Base-by-base conservation (phyloP, 2,888 invertebrate species). In the Drosophila seclusa region DNA sequence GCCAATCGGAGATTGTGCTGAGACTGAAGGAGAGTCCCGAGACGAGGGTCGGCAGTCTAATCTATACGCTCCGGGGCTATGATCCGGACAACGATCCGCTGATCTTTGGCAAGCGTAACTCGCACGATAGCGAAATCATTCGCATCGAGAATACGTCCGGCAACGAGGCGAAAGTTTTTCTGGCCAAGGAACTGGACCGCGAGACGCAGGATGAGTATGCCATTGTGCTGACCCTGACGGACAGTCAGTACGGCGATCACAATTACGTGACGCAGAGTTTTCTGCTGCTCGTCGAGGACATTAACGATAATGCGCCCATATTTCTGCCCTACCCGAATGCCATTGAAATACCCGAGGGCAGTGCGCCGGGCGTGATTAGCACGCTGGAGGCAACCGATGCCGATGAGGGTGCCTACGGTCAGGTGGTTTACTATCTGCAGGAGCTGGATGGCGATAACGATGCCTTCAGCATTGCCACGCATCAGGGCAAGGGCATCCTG, bases 391-490 rank as follows among this genome's bases (percentile, higher is more conserved):
- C 98, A 16, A 96, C 96, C 6, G 98, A 98, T 92, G 95, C 96
- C 59, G 98, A 98, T 91, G 97, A 98, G 93, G 98, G 98, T 54
- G 96, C 97, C 45, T 98, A 98, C 89, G 98, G 98, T 49, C 98
- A 98, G 94, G 97, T 98, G 31, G 95, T 98, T 27, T 98, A 98
- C 92, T 95, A 97, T 89, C 94, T 98, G 69, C 95, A 97, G 94
- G 97, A 97, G 88, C 93, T 96, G 59, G 97, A 97, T 78, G 96
- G 96, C 16, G 97, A 97, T 80, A 95, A 95, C 68, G 95, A 95
- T 57, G 94, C 96, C 64, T 98, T 98, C 92, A 95, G 96, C 32
- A 95, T 98, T 58, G 95, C 96, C 82, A 98, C 98, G 2, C 95
- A 96, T 24, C 96, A 97, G 85, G 97, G 98, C 0, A 97, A 96